Evolutionary conservation across 2,113 vertebrate species (phyloP), one percentile per base, ranked within the genome.

Genomic region (Rynchops niger): DNA sequence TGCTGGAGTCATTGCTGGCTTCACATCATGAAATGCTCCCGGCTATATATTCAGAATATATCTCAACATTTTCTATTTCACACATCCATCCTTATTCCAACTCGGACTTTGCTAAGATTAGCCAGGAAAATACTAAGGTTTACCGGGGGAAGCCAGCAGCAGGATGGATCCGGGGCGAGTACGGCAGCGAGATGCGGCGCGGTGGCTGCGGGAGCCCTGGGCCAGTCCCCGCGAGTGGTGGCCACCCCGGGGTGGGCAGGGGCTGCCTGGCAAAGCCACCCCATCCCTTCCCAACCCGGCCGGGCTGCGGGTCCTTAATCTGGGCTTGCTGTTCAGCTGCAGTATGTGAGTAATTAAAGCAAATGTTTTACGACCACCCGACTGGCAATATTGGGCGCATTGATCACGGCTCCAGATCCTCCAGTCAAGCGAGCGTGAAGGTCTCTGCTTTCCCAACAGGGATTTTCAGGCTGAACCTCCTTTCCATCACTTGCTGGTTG

Each of bases 171-270:
- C 1, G 7, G 65, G 40, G 19, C 0, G 2, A 8, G 4, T 2
- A 0, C 2, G 4, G 11, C 3, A 11, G 38, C 0, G 1, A 17
- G 42, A 32, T 25, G 5, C 0, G 2, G 15, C 3, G 2, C 1
- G 5, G 43, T 0, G 6, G 43, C 89, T 1, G 6, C 0, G 5
- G 69, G 36, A 53, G 52, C 58, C 45, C 42, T 0, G 1, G 45
- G 55, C 6, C 0, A 8, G 59, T 38, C 47, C 67, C 34, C 3
- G 15, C 0, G 18, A 0, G 1, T 10, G 32, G 69, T 63, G 88
- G 14, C 36, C 29, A 20, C 3, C 3, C 0, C 1, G 3, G 15
- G 74, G 8, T 34, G 52, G 53, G 58, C 43, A 70, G 43, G 70
- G 26, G 32, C 15, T 29, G 34, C 29, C 12, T 1, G 3, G 40